These are phyloP conservation scores for Drosophila fulvimacula DNA, from an alignment of 2,888 invertebrate species.

Conservation along the genomic window DNA sequence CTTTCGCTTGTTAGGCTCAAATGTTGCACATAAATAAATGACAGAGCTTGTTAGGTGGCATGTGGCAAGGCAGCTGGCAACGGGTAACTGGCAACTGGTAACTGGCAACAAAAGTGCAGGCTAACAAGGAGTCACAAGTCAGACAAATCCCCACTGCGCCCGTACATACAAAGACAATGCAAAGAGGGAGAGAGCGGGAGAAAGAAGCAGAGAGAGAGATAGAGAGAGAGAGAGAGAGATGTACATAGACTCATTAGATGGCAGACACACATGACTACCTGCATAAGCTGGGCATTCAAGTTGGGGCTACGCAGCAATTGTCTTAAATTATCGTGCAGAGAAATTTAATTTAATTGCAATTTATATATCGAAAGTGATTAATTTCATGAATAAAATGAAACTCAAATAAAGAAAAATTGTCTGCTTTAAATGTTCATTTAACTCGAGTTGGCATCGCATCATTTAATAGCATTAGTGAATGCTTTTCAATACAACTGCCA, in stretches of 20 bases:
- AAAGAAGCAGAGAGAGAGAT: background rate
- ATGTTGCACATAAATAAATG: slow-evolving; percentile 71
- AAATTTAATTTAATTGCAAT: slow-evolving; percentile 23
- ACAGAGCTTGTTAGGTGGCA: slow-evolving; percentile 67
- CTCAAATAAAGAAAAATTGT: background rate
- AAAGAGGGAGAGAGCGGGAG: background rate
- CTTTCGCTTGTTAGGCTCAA: slow-evolving; percentile 77
- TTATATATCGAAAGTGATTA: slow-evolving; percentile 24
- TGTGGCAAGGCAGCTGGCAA: slow-evolving; percentile 10
- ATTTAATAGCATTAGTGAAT: slow-evolving; percentile 68
- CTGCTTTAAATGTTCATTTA: slow-evolving; percentile 6
- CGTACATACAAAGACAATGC: background rate
- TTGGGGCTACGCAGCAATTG: slow-evolving; percentile 4
- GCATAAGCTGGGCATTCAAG: slow-evolving; percentile 19
- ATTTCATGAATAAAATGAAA: slow-evolving; percentile 1
- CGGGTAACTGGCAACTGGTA: background rate
- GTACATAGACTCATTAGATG: slow-evolving; percentile 65
- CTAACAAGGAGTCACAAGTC: slow-evolving; percentile 66
- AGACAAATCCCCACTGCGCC: slow-evolving; percentile 39
- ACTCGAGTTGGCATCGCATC: slow-evolving; percentile 19
- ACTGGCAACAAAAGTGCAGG: slow-evolving; percentile 41
- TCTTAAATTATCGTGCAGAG: slow-evolving; percentile 32
- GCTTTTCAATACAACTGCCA: slow-evolving; percentile 38
- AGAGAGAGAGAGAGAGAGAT: slow-evolving; percentile 1
- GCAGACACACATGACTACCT: background rate